These are phyloP conservation scores for Hydraecia micacea DNA, from an alignment of 2,888 invertebrate species.

Conservation along the genomic window DNA sequence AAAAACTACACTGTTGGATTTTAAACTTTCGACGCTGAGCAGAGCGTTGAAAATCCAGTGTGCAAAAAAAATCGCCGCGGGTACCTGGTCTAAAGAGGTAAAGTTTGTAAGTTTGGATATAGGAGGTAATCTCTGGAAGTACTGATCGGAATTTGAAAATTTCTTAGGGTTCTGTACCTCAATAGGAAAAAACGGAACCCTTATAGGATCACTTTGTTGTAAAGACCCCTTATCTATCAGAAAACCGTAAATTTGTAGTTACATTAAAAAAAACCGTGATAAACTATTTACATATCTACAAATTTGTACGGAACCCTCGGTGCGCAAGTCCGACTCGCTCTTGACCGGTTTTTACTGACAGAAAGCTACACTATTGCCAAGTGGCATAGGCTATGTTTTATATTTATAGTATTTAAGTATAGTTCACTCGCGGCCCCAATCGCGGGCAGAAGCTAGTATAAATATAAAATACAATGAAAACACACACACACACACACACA, in stretches of 20 bases:
- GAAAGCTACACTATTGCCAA: not conserved
- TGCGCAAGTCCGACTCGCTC: too few relatives aligned
- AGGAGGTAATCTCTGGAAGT: not conserved
- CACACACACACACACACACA: constrained; percentile 22
- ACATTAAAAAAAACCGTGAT: too few relatives aligned
- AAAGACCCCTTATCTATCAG: too few relatives aligned
- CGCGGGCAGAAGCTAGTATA: not conserved
- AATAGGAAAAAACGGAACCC: too few relatives aligned
- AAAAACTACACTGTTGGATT: not conserved
- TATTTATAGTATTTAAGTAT: too few relatives aligned
- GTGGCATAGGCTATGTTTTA: not conserved
- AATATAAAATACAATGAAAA: constrained; percentile 11
- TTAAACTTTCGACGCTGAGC: not conserved
- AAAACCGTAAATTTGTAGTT: too few relatives aligned
- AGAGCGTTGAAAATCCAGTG: not conserved
- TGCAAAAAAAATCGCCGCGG: not conserved
- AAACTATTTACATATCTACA: too few relatives aligned
- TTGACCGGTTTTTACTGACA: not conserved
- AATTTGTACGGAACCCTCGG: too few relatives aligned
- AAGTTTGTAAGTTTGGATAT: not conserved
- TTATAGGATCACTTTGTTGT: too few relatives aligned
- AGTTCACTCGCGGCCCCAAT: not conserved
- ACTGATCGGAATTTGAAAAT: not conserved
- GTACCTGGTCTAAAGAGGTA: not conserved
- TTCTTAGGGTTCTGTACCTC: too few relatives aligned